These are phyloP conservation scores for Tragelaphus buxtoni DNA, from an alignment of 2,113 vertebrate genomes.

Conservation along the genomic window DNA sequence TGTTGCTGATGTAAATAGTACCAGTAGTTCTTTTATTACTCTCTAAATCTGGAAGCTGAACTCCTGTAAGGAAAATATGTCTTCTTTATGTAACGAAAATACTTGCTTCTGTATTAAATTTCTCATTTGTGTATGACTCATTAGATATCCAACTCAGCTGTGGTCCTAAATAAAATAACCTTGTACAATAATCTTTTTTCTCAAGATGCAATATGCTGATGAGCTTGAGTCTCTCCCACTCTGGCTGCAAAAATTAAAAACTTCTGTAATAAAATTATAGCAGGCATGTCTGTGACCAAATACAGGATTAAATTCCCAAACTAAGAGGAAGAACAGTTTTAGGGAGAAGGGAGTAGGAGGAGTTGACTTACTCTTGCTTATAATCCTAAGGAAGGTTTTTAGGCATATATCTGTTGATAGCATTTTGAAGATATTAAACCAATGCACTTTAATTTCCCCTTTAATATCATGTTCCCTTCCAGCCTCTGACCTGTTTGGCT, in stretches of 20 bases:
- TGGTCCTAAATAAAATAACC: constrained; percentile 52
- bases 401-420: background rate
- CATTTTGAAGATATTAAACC: constrained; percentile 10
- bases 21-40: constrained; percentile 64
- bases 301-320: background rate
- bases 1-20: constrained; percentile 65
- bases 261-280: background rate
- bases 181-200: constrained; percentile 35
- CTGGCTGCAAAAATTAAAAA: constrained; percentile 20
- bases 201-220: constrained; percentile 36
- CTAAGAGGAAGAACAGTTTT: background rate
- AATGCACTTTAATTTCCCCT: background rate
- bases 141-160: constrained; percentile 41
- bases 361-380: background rate
- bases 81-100: constrained; percentile 56
- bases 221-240: constrained; percentile 23
- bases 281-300: background rate
- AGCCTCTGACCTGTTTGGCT: background rate
- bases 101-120: constrained; percentile 66
- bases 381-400: background rate
- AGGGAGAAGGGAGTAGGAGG: background rate
- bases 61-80: constrained; percentile 62
- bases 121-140: constrained; percentile 58
- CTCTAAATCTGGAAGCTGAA: constrained; percentile 62
- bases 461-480: background rate